These are phyloP conservation scores for Holacanthus passer DNA, from an alignment of 2,113 vertebrate genomes.

Conservation along the genomic window DNA sequence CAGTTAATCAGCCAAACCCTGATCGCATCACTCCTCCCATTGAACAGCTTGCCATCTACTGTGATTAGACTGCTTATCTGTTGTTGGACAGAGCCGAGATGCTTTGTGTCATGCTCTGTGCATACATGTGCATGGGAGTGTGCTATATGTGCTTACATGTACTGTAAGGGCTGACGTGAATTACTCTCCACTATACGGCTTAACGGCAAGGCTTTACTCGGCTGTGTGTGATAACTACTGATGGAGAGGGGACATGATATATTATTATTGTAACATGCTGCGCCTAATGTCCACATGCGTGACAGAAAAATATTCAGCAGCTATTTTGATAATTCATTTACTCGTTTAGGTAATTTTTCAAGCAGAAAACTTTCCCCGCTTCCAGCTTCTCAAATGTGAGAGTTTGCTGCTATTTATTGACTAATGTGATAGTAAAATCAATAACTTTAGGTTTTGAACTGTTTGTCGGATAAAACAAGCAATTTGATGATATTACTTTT, in stretches of 20 bases:
- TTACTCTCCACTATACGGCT: slow-evolving; percentile 6
- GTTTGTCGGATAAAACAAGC: background rate
- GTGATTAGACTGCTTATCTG: slow-evolving; percentile 75
- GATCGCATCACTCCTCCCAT: slow-evolving; percentile 66
- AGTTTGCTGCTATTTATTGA: background rate
- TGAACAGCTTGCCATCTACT: slow-evolving; percentile 69
- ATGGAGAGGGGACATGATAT: background rate
- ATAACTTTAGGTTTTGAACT: background rate
- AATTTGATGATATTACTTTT: background rate
- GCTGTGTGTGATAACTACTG: slow-evolving; percentile 1
- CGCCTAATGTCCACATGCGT: slow-evolving; percentile 1
- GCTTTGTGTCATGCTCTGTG: slow-evolving; percentile 22
- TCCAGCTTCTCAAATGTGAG: background rate
- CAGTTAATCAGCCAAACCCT: slow-evolving; percentile 72
- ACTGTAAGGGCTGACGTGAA: slow-evolving; percentile 14
- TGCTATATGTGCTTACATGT: background rate
- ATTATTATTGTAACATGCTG: background rate
- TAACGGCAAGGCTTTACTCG: background rate
- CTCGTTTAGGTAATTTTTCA: background rate
- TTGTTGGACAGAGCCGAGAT: slow-evolving; percentile 25
- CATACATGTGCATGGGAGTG: background rate
- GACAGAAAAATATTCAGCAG: background rate
- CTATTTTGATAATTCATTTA: background rate
- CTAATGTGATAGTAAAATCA: background rate
- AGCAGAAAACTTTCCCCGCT: no score